phyloP scores from a whole-genome alignment of 2,113 vertebrate genomes.

The Chiloscyllium plagiosum region DNA sequence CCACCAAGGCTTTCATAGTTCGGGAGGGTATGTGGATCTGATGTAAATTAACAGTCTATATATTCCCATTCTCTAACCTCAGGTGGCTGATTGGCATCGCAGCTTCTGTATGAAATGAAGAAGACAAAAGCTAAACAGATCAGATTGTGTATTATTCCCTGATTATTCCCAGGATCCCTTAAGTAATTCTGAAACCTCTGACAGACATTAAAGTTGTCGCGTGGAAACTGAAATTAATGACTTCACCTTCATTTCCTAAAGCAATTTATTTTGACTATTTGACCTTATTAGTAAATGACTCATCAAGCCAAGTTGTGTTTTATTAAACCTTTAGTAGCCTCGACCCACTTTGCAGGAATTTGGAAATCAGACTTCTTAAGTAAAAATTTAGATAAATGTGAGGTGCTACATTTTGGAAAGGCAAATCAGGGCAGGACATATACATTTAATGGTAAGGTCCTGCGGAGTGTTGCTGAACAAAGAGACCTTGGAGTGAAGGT shows the following conservation, averaged over 20 bases:
- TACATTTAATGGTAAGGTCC: no score
- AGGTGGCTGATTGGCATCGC: background rate
- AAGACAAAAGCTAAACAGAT: background rate
- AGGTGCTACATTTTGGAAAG: no score
- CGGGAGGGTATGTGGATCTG: background rate
- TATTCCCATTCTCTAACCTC: background rate
- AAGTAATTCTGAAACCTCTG: background rate
- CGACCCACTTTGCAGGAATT: background rate
- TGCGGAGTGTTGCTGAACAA: no score
- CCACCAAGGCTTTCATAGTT: background rate
- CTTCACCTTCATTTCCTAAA: background rate
- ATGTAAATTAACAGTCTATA: background rate
- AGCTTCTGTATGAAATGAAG: background rate
- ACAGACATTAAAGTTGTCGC: background rate
- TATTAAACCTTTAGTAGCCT: background rate
- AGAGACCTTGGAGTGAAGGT: no score
- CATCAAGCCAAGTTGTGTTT: background rate
- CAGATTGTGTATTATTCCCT: background rate
- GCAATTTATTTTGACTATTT: constrained; percentile 18
- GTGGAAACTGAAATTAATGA: background rate
- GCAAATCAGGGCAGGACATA: no score
- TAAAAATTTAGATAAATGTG: background rate
- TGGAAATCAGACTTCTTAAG: background rate
- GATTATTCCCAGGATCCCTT: background rate
- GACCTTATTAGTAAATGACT: background rate